Percentiles rank a stretch among this genome's conserved stretches.
phyloP scores from a whole-genome alignment of 2,888 invertebrate species.

The Oligia strigilis region DNA sequence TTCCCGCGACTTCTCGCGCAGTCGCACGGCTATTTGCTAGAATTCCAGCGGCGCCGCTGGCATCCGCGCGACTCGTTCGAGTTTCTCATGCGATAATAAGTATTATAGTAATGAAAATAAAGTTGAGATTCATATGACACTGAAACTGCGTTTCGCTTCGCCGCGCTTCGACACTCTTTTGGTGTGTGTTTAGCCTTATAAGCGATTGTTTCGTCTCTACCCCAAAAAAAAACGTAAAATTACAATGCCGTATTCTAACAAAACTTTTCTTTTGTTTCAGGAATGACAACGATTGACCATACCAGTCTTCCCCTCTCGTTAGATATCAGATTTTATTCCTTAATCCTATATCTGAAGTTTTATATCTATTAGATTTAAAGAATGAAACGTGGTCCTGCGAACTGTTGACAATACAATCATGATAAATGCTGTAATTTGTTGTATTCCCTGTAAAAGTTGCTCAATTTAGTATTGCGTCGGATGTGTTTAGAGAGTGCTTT shows the following conservation, averaged over 20 bases:
- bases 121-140: too few relatives aligned
- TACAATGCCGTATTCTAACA: background rate
- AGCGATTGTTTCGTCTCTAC: background rate
- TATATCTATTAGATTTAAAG: conserved; percentile 86
- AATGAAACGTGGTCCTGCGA: conserved; percentile 84
- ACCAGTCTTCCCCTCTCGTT: conserved; percentile 89
- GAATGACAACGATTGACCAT: conserved; percentile 87
- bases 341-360: conserved; percentile 88
- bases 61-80: too few relatives aligned
- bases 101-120: too few relatives aligned
- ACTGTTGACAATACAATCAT: conserved; percentile 88
- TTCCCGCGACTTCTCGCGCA: too few relatives aligned
- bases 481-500: conserved; percentile 63
- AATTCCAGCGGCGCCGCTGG: too few relatives aligned
- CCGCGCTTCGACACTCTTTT: too few relatives aligned
- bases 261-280: conserved; percentile 74
- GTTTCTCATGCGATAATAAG: too few relatives aligned
- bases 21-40: too few relatives aligned
- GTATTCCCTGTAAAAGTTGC: conserved; percentile 86
- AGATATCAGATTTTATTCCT: conserved; percentile 87
- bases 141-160: too few relatives aligned
- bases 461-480: conserved; percentile 84
- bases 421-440: conserved; percentile 81
- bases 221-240: background rate
- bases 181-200: too few relatives aligned